Percentiles rank a stretch among this genome's conserved stretches.
phyloP scores from a whole-genome alignment of 2,888 invertebrate species.

The Chydorus sphaericus region DNA sequence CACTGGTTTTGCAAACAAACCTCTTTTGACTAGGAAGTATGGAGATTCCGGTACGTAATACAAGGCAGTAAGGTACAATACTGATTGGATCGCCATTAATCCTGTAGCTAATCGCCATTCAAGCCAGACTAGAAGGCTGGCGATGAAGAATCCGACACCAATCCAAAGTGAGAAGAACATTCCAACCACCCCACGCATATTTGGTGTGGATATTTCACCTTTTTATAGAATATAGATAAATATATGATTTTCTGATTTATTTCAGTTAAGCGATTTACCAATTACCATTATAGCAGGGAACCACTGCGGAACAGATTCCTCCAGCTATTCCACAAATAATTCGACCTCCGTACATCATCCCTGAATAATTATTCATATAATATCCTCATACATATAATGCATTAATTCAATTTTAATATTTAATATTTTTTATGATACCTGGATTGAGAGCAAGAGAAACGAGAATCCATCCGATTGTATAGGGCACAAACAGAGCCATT shows the following conservation, averaged over 20 bases:
- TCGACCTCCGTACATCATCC: slow-evolving; percentile 37
- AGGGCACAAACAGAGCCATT: slow-evolving; percentile 37
- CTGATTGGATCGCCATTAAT: slow-evolving; percentile 46
- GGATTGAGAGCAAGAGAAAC: slow-evolving; percentile 34
- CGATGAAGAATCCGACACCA: slow-evolving; percentile 63
- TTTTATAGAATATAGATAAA: too few species aligned
- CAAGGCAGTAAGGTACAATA: slow-evolving; percentile 52
- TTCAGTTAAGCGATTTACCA: neutral
- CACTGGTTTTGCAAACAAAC: too few species aligned
- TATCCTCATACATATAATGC: neutral
- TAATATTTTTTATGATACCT: too few species aligned
- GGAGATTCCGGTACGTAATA: slow-evolving; percentile 81
- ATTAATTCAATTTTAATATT: neutral
- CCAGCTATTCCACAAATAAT: slow-evolving; percentile 56
- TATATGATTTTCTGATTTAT: neutral
- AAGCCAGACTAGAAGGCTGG: slow-evolving; percentile 50
- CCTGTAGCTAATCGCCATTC: slow-evolving; percentile 46
- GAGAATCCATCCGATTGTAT: slow-evolving; percentile 41
- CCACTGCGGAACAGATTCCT: slow-evolving; percentile 67
- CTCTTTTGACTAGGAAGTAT: slow-evolving; percentile 46
- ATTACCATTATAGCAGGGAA: slow-evolving; percentile 53
- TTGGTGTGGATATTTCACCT: slow-evolving; percentile 66
- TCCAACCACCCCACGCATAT: slow-evolving; percentile 67
- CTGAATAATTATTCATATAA: neutral
- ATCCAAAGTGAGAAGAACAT: slow-evolving; percentile 77